Conservation (phyloP, 2,113 vertebrate genomes). For the Gobio gobio region DNA sequence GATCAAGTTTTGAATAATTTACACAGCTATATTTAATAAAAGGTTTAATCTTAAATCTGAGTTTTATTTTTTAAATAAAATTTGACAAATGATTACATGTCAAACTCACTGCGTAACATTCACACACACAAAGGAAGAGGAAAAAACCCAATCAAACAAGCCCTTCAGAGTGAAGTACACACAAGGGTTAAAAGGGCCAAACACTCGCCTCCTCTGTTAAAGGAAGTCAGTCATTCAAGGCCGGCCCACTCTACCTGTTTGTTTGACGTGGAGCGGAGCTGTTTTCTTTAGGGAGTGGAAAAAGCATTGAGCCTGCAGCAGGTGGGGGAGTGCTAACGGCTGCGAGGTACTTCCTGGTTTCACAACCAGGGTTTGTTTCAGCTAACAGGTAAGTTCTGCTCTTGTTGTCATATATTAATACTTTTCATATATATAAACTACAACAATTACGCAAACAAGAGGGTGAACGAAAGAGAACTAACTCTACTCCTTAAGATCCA, state of each 20-base stretch:
- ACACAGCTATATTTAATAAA: neutral
- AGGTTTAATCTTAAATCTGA: neutral
- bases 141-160: neutral
- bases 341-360: constrained; percentile 52
- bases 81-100: neutral
- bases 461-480: neutral
- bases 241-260: constrained; percentile 67
- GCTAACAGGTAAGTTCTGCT: constrained; percentile 14
- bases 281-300: constrained; percentile 57
- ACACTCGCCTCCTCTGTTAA: constrained; percentile 60
- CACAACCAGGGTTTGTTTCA: constrained; percentile 4
- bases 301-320: constrained; percentile 36
- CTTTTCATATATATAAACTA: neutral
- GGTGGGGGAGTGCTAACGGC: constrained; percentile 34
- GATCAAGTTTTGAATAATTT: neutral
- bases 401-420: neutral
- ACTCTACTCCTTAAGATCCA: neutral
- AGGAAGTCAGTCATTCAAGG: constrained; percentile 61
- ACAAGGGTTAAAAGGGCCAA: constrained; percentile 37
- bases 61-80: constrained; percentile 13
- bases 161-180: neutral
- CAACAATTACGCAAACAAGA: neutral
- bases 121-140: neutral
- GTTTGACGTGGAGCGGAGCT: constrained; percentile 47
- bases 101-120: neutral